These are phyloP conservation scores for Thamnophis elegans DNA, from an alignment of 2,797 vertebrate genomes.

Conservation along the genomic window DNA sequence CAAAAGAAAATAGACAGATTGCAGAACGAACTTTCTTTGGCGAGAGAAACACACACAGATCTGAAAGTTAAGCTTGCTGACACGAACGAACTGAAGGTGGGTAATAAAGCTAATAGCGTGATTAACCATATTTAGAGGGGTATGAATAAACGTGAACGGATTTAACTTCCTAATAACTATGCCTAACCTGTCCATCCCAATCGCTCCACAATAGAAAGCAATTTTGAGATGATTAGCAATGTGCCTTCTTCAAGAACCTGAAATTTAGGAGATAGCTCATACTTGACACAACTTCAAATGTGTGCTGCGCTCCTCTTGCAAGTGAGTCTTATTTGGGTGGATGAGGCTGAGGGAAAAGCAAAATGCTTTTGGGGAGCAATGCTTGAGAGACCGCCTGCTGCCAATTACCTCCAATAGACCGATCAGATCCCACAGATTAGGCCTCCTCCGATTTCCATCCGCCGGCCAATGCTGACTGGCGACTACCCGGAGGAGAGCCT, in stretches of 20 bases:
- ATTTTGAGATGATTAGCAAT: not conserved
- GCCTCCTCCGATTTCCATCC: too few relatives aligned
- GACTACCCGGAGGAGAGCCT: too few relatives aligned
- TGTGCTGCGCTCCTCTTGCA: not conserved
- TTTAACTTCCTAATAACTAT: not conserved
- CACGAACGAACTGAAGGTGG: slow-evolving; percentile 88
- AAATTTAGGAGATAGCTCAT: not conserved
- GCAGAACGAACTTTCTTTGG: slow-evolving; percentile 80
- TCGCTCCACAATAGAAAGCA: not conserved
- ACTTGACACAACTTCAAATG: not conserved
- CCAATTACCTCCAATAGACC: too few relatives aligned
- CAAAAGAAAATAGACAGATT: slow-evolving; percentile 83
- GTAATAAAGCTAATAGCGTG: slow-evolving; percentile 37
- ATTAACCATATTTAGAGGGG: not conserved
- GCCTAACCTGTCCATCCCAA: not conserved
- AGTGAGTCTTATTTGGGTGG: not conserved
- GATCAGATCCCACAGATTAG: too few relatives aligned
- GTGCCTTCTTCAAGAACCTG: not conserved
- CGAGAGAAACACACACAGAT: slow-evolving; percentile 74
- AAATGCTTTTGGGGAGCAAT: not conserved
- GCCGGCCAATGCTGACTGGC: too few relatives aligned
- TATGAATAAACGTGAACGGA: slow-evolving; percentile 8
- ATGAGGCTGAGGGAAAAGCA: not conserved
- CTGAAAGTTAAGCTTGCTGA: slow-evolving; percentile 85
- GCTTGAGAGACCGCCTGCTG: too few relatives aligned